These are phyloP conservation scores for Strigamia maritima DNA, from an alignment of 2,888 invertebrate species.

Conservation along the genomic window DNA sequence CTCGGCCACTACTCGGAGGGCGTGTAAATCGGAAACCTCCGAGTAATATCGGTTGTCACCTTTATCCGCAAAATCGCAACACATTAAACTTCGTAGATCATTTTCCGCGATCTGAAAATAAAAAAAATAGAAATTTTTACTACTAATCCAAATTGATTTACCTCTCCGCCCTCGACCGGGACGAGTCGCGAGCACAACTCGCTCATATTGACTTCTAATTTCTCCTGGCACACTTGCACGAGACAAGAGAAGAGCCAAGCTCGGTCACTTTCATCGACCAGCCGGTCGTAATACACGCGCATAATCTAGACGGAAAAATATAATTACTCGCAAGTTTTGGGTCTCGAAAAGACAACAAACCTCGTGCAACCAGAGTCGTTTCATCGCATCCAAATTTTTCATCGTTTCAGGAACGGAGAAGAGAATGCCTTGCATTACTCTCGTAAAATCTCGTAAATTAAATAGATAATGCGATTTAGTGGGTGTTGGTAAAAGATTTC, in stretches of 20 bases:
- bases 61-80: slow-evolving; percentile 94
- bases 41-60: slow-evolving; percentile 82
- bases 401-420: slow-evolving; percentile 89
- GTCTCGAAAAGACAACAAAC: too few relatives aligned
- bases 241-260: slow-evolving; percentile 74
- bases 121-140: background rate
- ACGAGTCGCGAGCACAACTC: slow-evolving; percentile 67
- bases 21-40: slow-evolving; percentile 79
- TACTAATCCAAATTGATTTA: slow-evolving; percentile 38
- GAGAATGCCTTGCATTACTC: slow-evolving; percentile 71
- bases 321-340: too few relatives aligned
- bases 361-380: slow-evolving; percentile 92
- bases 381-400: slow-evolving; percentile 77
- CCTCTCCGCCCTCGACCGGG: slow-evolving; percentile 53
- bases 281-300: slow-evolving; percentile 86
- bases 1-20: slow-evolving; percentile 76
- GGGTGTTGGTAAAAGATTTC: slow-evolving; percentile 54
- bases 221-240: slow-evolving; percentile 62
- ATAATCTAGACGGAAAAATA: slow-evolving; percentile 60
- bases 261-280: slow-evolving; percentile 78
- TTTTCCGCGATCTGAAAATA: slow-evolving; percentile 66
- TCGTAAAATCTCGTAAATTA: slow-evolving; percentile 55
- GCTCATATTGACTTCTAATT: slow-evolving; percentile 61
- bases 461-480: slow-evolving; percentile 56
- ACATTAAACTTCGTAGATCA: slow-evolving; percentile 80